Evolutionary conservation across 2,888 invertebrate genomes (phyloP).

Genomic region (Ochropleura plecta): DNA sequence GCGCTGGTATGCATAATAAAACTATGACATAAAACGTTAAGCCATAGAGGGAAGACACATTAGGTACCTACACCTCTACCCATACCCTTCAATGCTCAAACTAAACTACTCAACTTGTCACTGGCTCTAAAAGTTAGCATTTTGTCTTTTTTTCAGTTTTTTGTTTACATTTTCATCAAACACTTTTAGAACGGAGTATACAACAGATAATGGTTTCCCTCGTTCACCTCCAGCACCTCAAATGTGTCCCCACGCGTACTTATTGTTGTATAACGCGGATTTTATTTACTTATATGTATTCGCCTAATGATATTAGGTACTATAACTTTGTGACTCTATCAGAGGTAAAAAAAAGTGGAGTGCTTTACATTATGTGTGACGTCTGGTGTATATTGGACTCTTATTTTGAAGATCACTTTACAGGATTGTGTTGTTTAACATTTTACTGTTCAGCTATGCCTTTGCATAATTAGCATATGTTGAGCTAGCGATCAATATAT

Average conservation of each 20-base stretch:
- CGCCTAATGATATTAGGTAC: slow-evolving; percentile 34
- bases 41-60: too few relatives aligned
- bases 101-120: not conserved
- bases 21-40: too few relatives aligned
- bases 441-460: not conserved
- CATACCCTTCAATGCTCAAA: not conserved
- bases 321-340: slow-evolving; percentile 25
- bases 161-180: not conserved
- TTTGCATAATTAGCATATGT: not conserved
- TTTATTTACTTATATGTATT: slow-evolving; percentile 51
- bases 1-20: too few relatives aligned
- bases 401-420: not conserved
- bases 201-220: slow-evolving; percentile 3
- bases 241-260: slow-evolving; percentile 49
- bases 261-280: slow-evolving; percentile 29
- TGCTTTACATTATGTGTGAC: slow-evolving; percentile 30
- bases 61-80: too few relatives aligned
- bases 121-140: not conserved
- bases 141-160: not conserved
- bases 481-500: too few relatives aligned
- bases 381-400: slow-evolving; percentile 18
- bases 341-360: slow-evolving; percentile 35
- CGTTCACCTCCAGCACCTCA: slow-evolving; percentile 26
- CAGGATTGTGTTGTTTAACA: not conserved
- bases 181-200: not conserved